Evolutionary conservation across 2,888 invertebrate genomes (phyloP), one percentile per base, ranked within the genome.

Genomic region (Sesamia inferens): DNA sequence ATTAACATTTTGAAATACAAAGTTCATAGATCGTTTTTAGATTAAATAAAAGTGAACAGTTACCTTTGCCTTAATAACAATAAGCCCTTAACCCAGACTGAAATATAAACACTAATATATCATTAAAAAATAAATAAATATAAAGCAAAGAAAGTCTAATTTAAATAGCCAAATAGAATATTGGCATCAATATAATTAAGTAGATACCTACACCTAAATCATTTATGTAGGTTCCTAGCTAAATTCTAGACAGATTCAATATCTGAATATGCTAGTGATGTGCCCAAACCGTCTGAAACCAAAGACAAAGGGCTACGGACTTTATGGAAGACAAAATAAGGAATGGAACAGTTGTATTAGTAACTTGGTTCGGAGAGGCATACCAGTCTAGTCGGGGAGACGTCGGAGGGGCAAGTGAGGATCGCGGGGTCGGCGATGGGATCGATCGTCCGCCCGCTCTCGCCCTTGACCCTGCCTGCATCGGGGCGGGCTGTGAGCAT

Each of bases 381-480:
- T 87, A 75, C 85, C 81, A 76, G 91, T 91, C 90, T 90, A 89
- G 91, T 87, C 89, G 84, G 78, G 86, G 75, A 87, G 88, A 84
- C 88, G 88, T 55, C 80, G 44, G 70, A 67, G 70, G 70, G 76
- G 68, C 71, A 48, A 74, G 65, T 10, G 47, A 44, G 74, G 51
- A 19, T 68, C 67, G 78, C 0, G 74, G 82, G 80, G 73, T 79
- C 66, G 74, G 69, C 16, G 39, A 54, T 61, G 76, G 85, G 79
- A 90, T 90, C 91, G 91, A 91, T 90, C 89, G 87, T 76, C 67
- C 82, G 84, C 86, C 88, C 86, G 85, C 85, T 71, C 68, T 66
- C 93, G 94, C 94, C 94, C 94, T 94, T 94, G 94, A 94, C 94
- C 94, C 92, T 92, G 85, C 84, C 84, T 85, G 82, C 87, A 78